Percentiles rank a stretch among this genome's conserved stretches.
These are phyloP conservation scores for Gulo gulo DNA, from an alignment of 2,113 vertebrate species.

Conservation along the genomic window DNA sequence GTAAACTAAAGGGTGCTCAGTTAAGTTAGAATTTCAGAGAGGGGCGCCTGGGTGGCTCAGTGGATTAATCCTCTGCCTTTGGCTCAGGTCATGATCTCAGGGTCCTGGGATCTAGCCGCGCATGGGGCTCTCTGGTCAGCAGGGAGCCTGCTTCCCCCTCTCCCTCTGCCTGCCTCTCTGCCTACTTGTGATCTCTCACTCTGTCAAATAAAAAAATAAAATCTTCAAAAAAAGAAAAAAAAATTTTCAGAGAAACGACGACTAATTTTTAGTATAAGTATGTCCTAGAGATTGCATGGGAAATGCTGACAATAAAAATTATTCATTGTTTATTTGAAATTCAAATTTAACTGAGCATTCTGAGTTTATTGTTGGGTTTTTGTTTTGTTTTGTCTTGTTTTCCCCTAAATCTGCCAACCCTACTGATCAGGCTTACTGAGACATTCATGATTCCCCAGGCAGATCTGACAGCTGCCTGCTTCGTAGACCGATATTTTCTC, in stretches of 20 bases:
- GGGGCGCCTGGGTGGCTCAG: no score
- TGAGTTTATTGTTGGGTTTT: not conserved
- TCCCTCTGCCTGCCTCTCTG: no score
- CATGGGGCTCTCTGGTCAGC: no score
- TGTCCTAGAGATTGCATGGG: not conserved
- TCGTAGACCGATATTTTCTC: rapidly evolving
- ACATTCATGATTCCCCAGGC: no score
- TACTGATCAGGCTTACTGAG: not conserved
- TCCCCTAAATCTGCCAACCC: not conserved
- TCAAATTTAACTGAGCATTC: not conserved
- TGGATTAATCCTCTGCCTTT: no score
- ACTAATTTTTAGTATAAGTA: not conserved
- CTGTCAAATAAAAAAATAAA: no score
- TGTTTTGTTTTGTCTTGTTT: not conserved
- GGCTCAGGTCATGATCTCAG: no score
- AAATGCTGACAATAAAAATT: not conserved
- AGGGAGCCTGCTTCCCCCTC: no score
- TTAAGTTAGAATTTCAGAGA: not conserved
- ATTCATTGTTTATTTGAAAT: not conserved
- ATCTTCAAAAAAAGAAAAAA: no score
- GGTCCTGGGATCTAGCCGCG: no score
- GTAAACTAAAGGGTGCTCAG: not conserved
- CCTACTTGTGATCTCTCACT: no score
- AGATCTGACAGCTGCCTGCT: rapidly evolving
- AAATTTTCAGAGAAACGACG: not conserved